Percentiles rank a stretch among this genome's conserved stretches.
Evolutionary conservation across 2,888 invertebrate species (phyloP).

Genomic region (Chydorus sphaericus): DNA sequence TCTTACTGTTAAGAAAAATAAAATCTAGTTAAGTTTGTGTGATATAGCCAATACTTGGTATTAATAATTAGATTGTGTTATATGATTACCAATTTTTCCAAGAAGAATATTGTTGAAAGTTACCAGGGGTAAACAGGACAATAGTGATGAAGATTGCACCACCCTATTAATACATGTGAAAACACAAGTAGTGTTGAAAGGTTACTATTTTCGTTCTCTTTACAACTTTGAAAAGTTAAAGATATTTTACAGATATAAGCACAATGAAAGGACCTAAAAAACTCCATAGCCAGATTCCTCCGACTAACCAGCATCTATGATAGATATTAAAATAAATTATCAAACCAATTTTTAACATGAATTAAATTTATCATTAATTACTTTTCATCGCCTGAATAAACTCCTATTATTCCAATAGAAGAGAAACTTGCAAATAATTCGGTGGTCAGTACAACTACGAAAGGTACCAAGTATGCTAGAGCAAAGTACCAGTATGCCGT

Average conservation of each 20-base stretch:
- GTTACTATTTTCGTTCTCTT: too few species aligned
- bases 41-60: too few species aligned
- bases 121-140: constrained; percentile 12
- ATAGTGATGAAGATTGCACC: constrained; percentile 14
- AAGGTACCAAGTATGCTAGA: constrained; percentile 30
- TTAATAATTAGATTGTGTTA: too few species aligned
- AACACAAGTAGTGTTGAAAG: too few species aligned
- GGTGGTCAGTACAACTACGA: constrained; percentile 17
- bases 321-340: background rate
- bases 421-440: constrained; percentile 9
- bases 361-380: too few species aligned
- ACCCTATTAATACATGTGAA: background rate
- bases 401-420: constrained; percentile 16
- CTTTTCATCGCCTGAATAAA: constrained; percentile 20
- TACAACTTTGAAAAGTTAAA: too few species aligned
- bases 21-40: too few species aligned
- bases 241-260: constrained; percentile 20
- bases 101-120: constrained; percentile 12
- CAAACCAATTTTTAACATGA: too few species aligned
- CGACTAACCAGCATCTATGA: constrained; percentile 22
- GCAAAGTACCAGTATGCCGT: constrained; percentile 31
- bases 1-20: too few species aligned
- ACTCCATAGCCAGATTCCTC: constrained; percentile 22
- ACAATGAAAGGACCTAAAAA: constrained; percentile 21
- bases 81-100: too few species aligned